Conservation (phyloP, 2,797 vertebrate genomes). For the Cossypha heuglini region DNA sequence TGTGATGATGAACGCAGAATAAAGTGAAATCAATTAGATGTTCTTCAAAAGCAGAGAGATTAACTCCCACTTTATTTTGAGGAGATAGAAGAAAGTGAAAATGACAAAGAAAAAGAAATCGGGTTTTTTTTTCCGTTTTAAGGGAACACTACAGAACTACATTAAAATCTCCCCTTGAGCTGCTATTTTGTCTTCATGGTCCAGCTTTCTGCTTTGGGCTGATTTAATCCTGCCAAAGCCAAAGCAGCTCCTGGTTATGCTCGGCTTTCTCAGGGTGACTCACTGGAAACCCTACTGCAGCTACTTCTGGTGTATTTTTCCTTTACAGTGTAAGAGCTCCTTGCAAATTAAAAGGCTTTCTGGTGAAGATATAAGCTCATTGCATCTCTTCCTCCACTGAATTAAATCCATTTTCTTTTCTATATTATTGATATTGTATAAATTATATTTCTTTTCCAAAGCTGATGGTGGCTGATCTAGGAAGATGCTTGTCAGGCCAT, state of each 20-base stretch:
- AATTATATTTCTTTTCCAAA: neutral
- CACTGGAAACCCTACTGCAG: neutral
- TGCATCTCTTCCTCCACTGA: neutral
- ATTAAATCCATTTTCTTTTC: fast-evolving
- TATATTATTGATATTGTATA: neutral
- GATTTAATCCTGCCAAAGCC: neutral
- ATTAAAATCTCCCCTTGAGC: neutral
- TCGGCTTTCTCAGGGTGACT: neutral
- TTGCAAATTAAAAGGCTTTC: constrained; percentile 25
- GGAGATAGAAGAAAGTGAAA: neutral
- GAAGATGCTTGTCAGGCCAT: neutral
- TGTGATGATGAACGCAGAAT: neutral
- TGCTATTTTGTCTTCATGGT: neutral
- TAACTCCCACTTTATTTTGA: neutral
- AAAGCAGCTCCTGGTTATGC: neutral
- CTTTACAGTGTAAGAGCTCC: neutral
- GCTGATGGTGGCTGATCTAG: neutral
- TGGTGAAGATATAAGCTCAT: neutral
- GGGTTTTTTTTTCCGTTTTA: neutral
- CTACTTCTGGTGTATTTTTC: neutral
- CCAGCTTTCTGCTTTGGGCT: neutral
- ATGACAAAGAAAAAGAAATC: neutral
- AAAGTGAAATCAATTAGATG: neutral
- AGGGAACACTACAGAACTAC: neutral
- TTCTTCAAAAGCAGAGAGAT: neutral